A percentile compares a stretch with the other conserved stretches of the same genome.
Conservation (phyloP, 2,113 vertebrate species). For the Anas platyrhynchos region DNA sequence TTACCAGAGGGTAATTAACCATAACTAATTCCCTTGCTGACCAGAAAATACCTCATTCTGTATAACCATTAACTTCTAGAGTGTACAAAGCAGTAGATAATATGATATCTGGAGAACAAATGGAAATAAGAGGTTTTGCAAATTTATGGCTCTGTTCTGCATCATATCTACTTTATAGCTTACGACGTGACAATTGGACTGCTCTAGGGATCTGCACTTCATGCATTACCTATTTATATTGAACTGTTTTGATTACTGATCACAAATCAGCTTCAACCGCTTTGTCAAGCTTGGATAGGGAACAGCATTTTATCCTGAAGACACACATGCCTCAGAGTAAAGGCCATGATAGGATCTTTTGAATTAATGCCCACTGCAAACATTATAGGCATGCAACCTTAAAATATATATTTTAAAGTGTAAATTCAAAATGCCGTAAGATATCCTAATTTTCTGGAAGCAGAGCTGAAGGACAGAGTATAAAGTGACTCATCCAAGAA, state of each 20-base stretch:
- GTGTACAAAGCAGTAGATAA: not conserved
- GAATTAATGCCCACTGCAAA: not conserved
- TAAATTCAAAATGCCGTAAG: not conserved
- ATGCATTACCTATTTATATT: not conserved
- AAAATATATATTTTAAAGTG: not conserved
- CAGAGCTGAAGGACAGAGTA: accelerated
- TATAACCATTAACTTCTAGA: constrained; percentile 44
- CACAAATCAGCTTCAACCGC: not conserved
- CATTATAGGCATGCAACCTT: not conserved
- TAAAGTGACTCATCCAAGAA: not conserved
- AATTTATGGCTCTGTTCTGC: not conserved
- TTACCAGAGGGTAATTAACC: constrained; percentile 23
- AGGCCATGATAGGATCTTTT: not conserved
- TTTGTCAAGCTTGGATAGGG: not conserved
- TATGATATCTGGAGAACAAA: not conserved
- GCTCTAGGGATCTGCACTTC: not conserved
- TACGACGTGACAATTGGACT: not conserved
- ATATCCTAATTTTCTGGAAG: not conserved
- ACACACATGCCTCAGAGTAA: not conserved
- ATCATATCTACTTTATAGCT: not conserved
- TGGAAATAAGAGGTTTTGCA: not conserved
- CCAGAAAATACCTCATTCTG: not conserved
- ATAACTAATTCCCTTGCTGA: constrained; percentile 17
- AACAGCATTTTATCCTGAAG: not conserved
- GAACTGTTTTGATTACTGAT: not conserved